A percentile compares a stretch with the other conserved stretches of the same genome.
Evolutionary conservation across 2,797 vertebrate genomes (phyloP).

Genomic region (Brachymystax lenok): DNA sequence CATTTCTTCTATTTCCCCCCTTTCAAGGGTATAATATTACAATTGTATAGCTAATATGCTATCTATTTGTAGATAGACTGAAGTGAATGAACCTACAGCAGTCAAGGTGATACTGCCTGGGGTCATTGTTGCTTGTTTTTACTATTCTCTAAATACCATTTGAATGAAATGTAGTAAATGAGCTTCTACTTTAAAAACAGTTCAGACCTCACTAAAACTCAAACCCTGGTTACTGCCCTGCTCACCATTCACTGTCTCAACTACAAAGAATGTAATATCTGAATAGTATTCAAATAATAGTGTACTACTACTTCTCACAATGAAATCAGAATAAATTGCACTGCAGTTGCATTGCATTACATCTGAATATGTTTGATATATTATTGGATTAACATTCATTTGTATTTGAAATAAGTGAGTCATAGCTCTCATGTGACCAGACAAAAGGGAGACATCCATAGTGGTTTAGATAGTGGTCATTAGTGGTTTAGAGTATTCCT

Average conservation of each 20-base stretch:
- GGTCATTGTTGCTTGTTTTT: too few species aligned
- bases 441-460: conserved; percentile 10
- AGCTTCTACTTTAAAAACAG: too few species aligned
- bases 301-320: neutral
- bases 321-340: neutral
- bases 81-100: too few species aligned
- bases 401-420: conserved; percentile 26
- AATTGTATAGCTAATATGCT: too few species aligned
- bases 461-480: neutral
- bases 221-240: too few species aligned
- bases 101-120: neutral
- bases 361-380: neutral
- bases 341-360: neutral
- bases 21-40: too few species aligned
- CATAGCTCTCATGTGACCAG: conserved; percentile 30
- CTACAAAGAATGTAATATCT: neutral
- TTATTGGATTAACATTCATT: conserved; percentile 10
- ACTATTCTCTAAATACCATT: too few species aligned
- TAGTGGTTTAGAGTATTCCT: conserved; percentile 38
- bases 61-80: too few species aligned
- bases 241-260: neutral
- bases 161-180: too few species aligned
- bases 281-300: neutral
- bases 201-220: too few species aligned
- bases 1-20: neutral